Evolutionary conservation across 2,888 invertebrate species (phyloP), one percentile per base, ranked within the genome.

Genomic region (Balanococcus diminutus): DNA sequence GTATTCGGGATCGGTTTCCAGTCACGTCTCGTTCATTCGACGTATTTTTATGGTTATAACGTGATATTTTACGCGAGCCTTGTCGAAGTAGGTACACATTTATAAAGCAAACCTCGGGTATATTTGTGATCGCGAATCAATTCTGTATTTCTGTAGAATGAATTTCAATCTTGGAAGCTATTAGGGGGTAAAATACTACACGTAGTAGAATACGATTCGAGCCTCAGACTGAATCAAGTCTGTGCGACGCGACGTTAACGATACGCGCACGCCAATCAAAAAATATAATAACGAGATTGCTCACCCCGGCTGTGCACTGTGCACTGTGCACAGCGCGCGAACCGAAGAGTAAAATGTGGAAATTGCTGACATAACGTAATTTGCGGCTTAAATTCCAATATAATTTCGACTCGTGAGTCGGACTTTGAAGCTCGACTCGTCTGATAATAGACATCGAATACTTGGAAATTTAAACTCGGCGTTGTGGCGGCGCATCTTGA

Each of bases 261-360:
- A 79, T 79, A 79, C 28, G 28, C 14, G 25, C 67, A 67, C 75
- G 75, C 75, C 75, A 79, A 79, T 79, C 75, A 79, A 79, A 36
- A n/a, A 79, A 28, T 28, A 56, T 46, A 46, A 46, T 72, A 79
- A 79, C 75, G 36, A 79, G 75, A 36, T 79, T n/a, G n/a, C 28
- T 19, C 36, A 25, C 4, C 31, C 2, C 6, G 8, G 14, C 28
- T 16, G 1, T 28, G 8, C 67, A 0, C 2, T 25, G 2, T 46
- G 28, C 22, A n/a, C 56, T n/a, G 2, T 46, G 46, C n/a, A n/a
- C 36, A 36, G 36, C 46, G 14, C 61, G 46, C 56, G 19, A 46
- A 46, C 19, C 61, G 61, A 61, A 28, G 28, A 25, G 67, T 67
- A 28, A 67, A 67, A 67, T 67, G 28, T 28, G 67, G n/a, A 28